Percentiles rank a stretch among this genome's conserved stretches.
Conservation (phyloP, 1,140 invertebrate genomes). For the Drosophila ficusphila region DNA sequence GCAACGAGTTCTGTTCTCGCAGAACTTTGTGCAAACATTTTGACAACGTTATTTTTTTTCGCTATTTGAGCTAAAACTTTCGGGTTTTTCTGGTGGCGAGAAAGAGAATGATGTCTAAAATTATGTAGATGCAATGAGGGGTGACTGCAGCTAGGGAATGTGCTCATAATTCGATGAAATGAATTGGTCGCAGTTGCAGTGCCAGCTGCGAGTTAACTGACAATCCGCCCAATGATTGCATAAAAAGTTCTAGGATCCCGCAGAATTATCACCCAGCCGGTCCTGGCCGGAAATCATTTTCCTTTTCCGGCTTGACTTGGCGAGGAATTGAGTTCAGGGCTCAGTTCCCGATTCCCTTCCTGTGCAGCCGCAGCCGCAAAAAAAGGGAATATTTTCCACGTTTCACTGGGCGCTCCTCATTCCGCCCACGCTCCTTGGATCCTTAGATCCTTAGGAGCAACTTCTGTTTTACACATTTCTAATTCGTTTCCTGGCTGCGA, state of each 20-base stretch:
- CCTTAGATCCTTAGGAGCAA: constrained; percentile 45
- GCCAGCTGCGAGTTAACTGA: constrained; percentile 58
- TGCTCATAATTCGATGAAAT: constrained; percentile 64
- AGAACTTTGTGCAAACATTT: constrained; percentile 71
- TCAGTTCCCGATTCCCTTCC: constrained; percentile 37
- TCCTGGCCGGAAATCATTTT: constrained; percentile 69
- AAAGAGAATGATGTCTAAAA: constrained; percentile 61
- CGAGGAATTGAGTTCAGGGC: constrained; percentile 32
- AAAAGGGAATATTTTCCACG: constrained; percentile 47
- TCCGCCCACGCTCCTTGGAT: background rate
- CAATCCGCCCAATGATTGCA: constrained; percentile 69
- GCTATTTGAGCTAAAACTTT: constrained; percentile 32
- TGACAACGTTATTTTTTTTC: constrained; percentile 65
- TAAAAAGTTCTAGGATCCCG: constrained; percentile 52
- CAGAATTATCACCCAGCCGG: constrained; percentile 66
- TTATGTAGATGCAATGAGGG: constrained; percentile 48
- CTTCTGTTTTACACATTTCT: constrained; percentile 82
- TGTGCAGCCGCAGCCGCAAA: constrained; percentile 44
- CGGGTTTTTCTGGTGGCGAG: constrained; percentile 20
- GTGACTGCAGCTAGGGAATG: constrained; percentile 14
- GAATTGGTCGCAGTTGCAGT: constrained; percentile 41
- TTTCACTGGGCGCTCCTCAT: constrained; percentile 35
- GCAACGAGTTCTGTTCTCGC: constrained; percentile 7
- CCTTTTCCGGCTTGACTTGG: constrained; percentile 52
- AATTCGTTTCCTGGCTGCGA: constrained; percentile 62